A percentile compares a stretch with the other conserved stretches of the same genome.
Conservation (phyloP, 1,140 invertebrate genomes). For the Mactra quadrangularis region DNA sequence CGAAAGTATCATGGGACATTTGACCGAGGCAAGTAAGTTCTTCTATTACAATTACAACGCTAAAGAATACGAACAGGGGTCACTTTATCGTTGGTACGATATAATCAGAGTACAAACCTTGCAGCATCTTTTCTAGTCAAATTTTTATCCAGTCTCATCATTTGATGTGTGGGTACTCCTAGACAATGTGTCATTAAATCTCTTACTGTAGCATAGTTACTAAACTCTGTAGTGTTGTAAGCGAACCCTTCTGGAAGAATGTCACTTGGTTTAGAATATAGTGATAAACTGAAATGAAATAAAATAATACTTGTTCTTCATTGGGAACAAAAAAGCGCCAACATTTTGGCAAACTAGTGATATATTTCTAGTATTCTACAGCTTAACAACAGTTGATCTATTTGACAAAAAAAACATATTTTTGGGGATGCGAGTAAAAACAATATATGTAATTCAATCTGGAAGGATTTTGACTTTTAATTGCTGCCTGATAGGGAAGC, state of each 20-base stretch:
- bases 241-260: constrained; percentile 64
- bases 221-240: constrained; percentile 62
- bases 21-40: too few species aligned
- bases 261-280: constrained; percentile 64
- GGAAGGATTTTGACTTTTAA: background rate
- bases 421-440: background rate
- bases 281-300: constrained; percentile 48
- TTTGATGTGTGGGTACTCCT: constrained; percentile 67
- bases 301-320: background rate
- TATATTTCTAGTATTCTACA: background rate
- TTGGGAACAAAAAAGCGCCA: background rate
- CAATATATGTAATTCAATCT: background rate
- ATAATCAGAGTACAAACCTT: too few species aligned
- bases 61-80: too few species aligned
- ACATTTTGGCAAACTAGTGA: background rate
- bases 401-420: background rate
- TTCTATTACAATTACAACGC: too few species aligned
- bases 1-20: too few species aligned
- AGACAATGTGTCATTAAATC: constrained; percentile 70
- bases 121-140: constrained; percentile 66
- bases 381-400: background rate
- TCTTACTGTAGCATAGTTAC: constrained; percentile 67
- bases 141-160: constrained; percentile 63
- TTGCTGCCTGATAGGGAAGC: background rate
- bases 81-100: too few species aligned